phyloP scores from a whole-genome alignment of 2,888 invertebrate genomes.

The Yponomeuta evonymella region DNA sequence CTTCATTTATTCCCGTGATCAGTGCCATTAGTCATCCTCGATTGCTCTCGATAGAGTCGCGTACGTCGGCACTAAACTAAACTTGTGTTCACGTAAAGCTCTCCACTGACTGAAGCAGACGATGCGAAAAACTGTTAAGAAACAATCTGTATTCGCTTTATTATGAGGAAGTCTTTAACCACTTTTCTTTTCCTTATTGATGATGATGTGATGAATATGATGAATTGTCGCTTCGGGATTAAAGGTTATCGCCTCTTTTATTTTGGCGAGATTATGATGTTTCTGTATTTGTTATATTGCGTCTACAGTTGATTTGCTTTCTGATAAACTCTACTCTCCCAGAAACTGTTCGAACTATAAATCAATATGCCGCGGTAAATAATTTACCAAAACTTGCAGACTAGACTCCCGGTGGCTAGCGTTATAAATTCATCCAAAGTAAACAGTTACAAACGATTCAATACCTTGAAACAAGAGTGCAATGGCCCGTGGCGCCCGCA shows the following conservation, averaged over 20 bases:
- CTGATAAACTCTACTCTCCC: too few species aligned
- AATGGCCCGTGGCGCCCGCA: background rate
- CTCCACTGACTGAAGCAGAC: background rate
- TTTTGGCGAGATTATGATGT: constrained; percentile 2
- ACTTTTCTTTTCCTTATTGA: constrained; percentile 54
- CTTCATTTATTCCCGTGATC: constrained; percentile 46
- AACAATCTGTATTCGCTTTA: too few species aligned
- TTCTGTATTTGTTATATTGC: background rate
- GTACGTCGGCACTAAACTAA: constrained; percentile 54
- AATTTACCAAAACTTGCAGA: background rate
- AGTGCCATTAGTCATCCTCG: constrained; percentile 46
- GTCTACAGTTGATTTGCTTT: too few species aligned
- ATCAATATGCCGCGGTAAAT: background rate
- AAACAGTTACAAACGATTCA: constrained; percentile 4
- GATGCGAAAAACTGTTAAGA: too few species aligned
- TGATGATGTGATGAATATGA: constrained; percentile 34
- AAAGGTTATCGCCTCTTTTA: constrained; percentile 3
- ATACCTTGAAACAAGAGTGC: background rate
- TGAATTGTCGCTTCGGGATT: constrained; percentile 36
- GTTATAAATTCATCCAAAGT: constrained; percentile 3
- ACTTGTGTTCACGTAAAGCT: constrained; percentile 38
- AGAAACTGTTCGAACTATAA: too few species aligned
- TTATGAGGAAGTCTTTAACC: constrained; percentile 25
- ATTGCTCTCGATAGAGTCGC: constrained; percentile 27
- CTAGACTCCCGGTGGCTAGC: background rate